Evolutionary conservation across 2,888 invertebrate genomes (phyloP).

Genomic region (Cheilosia pagana): DNA sequence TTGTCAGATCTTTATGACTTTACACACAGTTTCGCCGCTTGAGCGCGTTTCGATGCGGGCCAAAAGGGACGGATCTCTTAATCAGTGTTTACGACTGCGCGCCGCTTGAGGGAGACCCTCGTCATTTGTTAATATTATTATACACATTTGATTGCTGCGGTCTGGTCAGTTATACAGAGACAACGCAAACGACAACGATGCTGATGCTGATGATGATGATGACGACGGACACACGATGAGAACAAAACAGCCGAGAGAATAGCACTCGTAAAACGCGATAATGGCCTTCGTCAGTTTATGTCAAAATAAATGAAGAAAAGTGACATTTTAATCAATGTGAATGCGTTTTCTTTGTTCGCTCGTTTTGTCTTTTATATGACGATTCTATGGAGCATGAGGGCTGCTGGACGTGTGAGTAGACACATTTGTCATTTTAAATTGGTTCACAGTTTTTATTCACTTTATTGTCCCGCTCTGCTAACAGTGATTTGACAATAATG

Average conservation of each 20-base stretch:
- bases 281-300: slow-evolving; percentile 82
- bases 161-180: slow-evolving; percentile 58
- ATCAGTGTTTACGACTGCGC: slow-evolving; percentile 74
- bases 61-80: slow-evolving; percentile 73
- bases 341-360: slow-evolving; percentile 75
- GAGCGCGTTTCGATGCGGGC: slow-evolving; percentile 50
- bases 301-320: slow-evolving; percentile 83
- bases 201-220: slow-evolving; percentile 23
- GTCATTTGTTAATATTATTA: slow-evolving; percentile 73
- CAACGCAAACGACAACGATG: slow-evolving; percentile 32
- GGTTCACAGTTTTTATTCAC: slow-evolving; percentile 64
- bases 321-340: slow-evolving; percentile 83
- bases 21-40: slow-evolving; percentile 40
- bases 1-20: slow-evolving; percentile 73
- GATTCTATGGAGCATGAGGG: slow-evolving; percentile 29
- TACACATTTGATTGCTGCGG: slow-evolving; percentile 79
- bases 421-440: slow-evolving; percentile 74
- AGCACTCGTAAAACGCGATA: slow-evolving; percentile 75
- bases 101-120: slow-evolving; percentile 67
- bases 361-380: slow-evolving; percentile 22
- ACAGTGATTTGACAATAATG: slow-evolving; percentile 54
- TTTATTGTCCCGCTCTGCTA: slow-evolving; percentile 36
- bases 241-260: slow-evolving; percentile 70
- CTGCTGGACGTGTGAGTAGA: slow-evolving; percentile 55
- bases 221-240: slow-evolving; percentile 9